Evolutionary conservation across 2,113 vertebrate genomes (phyloP).

Genomic region (Seriola rivoliana): DNA sequence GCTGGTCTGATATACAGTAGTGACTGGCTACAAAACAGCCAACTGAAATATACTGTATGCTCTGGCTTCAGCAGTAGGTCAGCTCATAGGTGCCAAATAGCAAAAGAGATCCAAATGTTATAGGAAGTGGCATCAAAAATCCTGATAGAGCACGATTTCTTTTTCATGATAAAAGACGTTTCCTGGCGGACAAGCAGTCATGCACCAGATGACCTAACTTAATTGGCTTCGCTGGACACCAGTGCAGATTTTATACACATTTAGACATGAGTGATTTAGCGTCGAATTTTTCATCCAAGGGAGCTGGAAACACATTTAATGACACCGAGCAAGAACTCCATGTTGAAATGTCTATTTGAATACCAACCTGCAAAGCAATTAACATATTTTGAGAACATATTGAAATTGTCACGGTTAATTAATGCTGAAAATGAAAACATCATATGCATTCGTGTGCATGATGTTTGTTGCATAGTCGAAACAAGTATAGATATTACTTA

Average conservation of each 20-base stretch:
- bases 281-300: slow-evolving; percentile 53
- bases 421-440: background rate
- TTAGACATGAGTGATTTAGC: slow-evolving; percentile 39
- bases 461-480: background rate
- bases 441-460: background rate
- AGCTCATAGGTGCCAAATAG: slow-evolving; percentile 39
- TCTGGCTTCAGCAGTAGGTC: slow-evolving; percentile 47
- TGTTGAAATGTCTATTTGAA: slow-evolving; percentile 7
- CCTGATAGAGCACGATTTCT: slow-evolving; percentile 33
- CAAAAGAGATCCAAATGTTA: slow-evolving; percentile 37
- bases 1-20: slow-evolving; percentile 37
- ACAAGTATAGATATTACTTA: background rate
- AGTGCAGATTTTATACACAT: slow-evolving; percentile 23
- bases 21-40: slow-evolving; percentile 49
- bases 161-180: slow-evolving; percentile 16
- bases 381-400: background rate
- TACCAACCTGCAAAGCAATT: background rate
- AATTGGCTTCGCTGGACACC: slow-evolving; percentile 72
- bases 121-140: slow-evolving; percentile 49
- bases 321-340: background rate
- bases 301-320: slow-evolving; percentile 45
- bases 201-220: slow-evolving; percentile 69
- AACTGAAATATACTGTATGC: slow-evolving; percentile 47
- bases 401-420: background rate
- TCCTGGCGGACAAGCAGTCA: slow-evolving; percentile 62